Evolutionary conservation across 2,888 invertebrate genomes (phyloP).

Genomic region (Mamestra brassicae): DNA sequence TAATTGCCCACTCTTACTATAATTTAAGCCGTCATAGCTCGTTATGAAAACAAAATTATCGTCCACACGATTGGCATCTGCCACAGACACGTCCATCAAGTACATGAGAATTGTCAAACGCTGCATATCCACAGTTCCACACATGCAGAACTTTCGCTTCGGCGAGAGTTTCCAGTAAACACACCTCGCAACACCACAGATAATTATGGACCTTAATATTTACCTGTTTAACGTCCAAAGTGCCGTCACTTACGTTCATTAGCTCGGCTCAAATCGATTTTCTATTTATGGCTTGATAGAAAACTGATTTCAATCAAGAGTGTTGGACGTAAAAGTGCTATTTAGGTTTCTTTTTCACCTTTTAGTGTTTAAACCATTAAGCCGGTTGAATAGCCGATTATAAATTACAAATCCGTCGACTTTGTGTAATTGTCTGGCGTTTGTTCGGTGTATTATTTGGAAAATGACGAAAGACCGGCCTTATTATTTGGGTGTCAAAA

Average conservation of each 20-base stretch:
- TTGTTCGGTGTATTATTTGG: constrained; percentile 20
- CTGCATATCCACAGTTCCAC: constrained; percentile 58
- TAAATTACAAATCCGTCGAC: constrained; percentile 32
- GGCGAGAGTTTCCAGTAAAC: constrained; percentile 81
- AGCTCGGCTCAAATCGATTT: constrained; percentile 71
- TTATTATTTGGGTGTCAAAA: constrained; percentile 1
- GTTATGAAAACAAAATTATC: constrained; percentile 48
- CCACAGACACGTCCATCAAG: constrained; percentile 50
- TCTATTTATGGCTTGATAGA: constrained; percentile 69
- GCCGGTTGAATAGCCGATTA: constrained; percentile 42
- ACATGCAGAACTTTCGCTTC: constrained; percentile 84
- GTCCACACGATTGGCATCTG: constrained; percentile 53
- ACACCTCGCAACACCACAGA: constrained; percentile 71
- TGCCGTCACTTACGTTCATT: constrained; percentile 62
- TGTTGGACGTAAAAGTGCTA: constrained; percentile 60
- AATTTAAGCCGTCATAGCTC: constrained; percentile 46
- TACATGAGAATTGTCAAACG: constrained; percentile 64
- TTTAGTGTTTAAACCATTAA: constrained; percentile 55
- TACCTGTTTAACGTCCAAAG: constrained; percentile 75
- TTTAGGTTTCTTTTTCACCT: constrained; percentile 64
- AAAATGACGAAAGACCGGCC: neutral
- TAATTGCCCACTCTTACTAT: constrained; percentile 34
- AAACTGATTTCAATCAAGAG: constrained; percentile 66
- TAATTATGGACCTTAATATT: constrained; percentile 72
- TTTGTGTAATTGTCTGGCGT: constrained; percentile 32